Evolutionary conservation across 2,888 invertebrate genomes (phyloP).

Genomic region (Camptogramma bilineatum): DNA sequence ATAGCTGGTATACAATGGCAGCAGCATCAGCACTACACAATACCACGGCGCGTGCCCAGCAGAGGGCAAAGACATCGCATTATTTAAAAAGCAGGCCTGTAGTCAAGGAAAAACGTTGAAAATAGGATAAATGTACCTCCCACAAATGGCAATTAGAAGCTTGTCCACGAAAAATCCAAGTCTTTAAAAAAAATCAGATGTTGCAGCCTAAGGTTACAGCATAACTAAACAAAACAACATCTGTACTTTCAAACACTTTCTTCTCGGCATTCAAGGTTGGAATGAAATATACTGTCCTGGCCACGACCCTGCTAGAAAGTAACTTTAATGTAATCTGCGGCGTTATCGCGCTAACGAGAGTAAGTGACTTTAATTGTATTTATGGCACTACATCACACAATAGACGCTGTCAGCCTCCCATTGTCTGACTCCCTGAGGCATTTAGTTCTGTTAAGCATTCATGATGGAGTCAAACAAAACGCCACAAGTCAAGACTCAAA

Average conservation of each 20-base stretch:
- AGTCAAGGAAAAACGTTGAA: neutral
- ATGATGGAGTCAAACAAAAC: constrained; percentile 12
- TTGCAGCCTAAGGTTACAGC: too few species aligned
- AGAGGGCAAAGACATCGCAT: constrained; percentile 76
- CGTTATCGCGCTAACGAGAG: constrained; percentile 77
- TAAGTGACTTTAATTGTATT: constrained; percentile 83
- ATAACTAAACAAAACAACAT: too few species aligned
- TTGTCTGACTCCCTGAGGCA: constrained; percentile 46
- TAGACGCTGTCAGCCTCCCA: constrained; percentile 58
- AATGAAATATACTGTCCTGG: neutral
- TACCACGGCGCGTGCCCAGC: constrained; percentile 41
- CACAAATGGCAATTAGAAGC: neutral
- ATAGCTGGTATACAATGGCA: constrained; percentile 56
- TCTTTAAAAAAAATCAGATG: too few species aligned
- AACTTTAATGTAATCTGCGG: constrained; percentile 29
- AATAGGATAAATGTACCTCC: neutral
- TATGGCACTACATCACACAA: constrained; percentile 77
- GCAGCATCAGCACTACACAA: constrained; percentile 51
- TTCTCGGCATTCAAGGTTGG: too few species aligned
- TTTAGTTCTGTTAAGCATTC: constrained; percentile 35
- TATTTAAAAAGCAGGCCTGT: constrained; percentile 21
- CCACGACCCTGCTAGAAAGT: constrained; percentile 22
- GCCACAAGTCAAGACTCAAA: constrained; percentile 1
- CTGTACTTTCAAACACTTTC: too few species aligned
- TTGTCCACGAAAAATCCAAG: too few species aligned